Percentiles rank a stretch among this genome's conserved stretches.
phyloP scores from a whole-genome alignment of 1,140 invertebrate species.

The Drosophila rufa region DNA sequence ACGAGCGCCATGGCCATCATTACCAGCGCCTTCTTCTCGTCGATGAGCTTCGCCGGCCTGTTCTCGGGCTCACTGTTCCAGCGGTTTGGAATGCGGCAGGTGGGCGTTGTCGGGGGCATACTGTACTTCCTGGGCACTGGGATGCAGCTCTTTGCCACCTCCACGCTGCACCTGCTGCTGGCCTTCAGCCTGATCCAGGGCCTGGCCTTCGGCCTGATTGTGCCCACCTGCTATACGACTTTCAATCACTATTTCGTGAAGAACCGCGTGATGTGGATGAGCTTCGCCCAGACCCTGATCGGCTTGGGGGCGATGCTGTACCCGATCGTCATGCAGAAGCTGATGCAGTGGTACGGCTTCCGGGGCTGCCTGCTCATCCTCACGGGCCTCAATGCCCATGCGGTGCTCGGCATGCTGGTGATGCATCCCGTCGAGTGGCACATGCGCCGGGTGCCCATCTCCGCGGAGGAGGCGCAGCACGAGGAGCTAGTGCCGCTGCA shows the following conservation, averaged over 20 bases:
- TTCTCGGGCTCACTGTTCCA: constrained; percentile 87
- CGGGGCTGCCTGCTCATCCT: constrained; percentile 88
- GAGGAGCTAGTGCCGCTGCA: constrained; percentile 31
- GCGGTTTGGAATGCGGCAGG: constrained; percentile 86
- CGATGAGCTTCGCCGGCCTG: constrained; percentile 87
- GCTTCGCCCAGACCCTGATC: constrained; percentile 87
- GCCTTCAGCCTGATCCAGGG: constrained; percentile 88
- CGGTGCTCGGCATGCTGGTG: constrained; percentile 87
- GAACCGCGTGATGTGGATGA: constrained; percentile 87
- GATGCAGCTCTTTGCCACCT: constrained; percentile 86
- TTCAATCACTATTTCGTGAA: constrained; percentile 88
- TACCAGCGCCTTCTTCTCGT: constrained; percentile 87
- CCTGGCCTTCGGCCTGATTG: constrained; percentile 87
- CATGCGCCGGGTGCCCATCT: constrained; percentile 85
- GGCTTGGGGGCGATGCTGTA: constrained; percentile 87
- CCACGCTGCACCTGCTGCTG: constrained; percentile 86
- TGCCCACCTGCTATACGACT: constrained; percentile 87
- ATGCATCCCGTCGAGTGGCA: constrained; percentile 90
- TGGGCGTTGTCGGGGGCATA: constrained; percentile 87
- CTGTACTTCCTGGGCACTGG: constrained; percentile 86
- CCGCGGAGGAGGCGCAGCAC: constrained; percentile 45
- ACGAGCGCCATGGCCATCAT: constrained; percentile 87
- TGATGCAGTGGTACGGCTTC: constrained; percentile 87
- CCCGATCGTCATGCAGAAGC: constrained; percentile 86
- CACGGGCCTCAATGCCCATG: constrained; percentile 87